A percentile compares a stretch with the other conserved stretches of the same genome.
These are phyloP conservation scores for Corythornis leucogaster DNA, from an alignment of 2,797 vertebrate genomes.

Conservation along the genomic window DNA sequence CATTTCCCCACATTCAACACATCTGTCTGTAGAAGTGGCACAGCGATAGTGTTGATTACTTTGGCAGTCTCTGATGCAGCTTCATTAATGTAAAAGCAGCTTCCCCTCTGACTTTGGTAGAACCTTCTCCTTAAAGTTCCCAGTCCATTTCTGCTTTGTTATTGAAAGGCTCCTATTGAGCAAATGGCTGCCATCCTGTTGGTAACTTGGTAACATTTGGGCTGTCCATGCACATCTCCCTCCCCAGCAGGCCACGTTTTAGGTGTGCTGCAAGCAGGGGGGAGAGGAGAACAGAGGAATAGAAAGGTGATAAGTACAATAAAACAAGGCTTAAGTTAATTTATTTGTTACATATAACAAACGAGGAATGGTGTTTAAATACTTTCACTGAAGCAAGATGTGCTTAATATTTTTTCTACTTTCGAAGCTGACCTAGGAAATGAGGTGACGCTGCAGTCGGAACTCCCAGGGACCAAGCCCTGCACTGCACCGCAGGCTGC, in stretches of 20 bases:
- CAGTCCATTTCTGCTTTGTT: not conserved
- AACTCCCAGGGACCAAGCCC: not conserved
- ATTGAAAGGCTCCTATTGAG: not conserved
- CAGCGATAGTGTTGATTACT: no score
- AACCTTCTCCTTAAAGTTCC: not conserved
- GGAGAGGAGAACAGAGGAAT: not conserved
- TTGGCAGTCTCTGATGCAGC: not conserved
- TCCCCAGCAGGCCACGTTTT: not conserved
- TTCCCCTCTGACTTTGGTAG: not conserved
- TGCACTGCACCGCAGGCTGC: not conserved
- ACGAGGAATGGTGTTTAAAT: not conserved
- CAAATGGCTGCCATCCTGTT: not conserved
- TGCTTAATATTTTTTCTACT: not conserved
- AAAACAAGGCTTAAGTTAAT: not conserved
- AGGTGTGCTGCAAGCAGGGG: not conserved
- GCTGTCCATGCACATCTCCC: not conserved
- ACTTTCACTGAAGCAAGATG: fast-evolving
- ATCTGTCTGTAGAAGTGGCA: not conserved
- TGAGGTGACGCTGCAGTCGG: not conserved
- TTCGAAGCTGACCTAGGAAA: not conserved
- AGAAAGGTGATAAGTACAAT: no score
- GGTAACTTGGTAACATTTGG: not conserved
- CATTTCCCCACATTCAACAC: fast-evolving
- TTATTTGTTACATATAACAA: not conserved
- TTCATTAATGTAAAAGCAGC: not conserved